Base-by-base conservation (phyloP, 2,888 invertebrate species). In the Chloroclysta siterata region DNA sequence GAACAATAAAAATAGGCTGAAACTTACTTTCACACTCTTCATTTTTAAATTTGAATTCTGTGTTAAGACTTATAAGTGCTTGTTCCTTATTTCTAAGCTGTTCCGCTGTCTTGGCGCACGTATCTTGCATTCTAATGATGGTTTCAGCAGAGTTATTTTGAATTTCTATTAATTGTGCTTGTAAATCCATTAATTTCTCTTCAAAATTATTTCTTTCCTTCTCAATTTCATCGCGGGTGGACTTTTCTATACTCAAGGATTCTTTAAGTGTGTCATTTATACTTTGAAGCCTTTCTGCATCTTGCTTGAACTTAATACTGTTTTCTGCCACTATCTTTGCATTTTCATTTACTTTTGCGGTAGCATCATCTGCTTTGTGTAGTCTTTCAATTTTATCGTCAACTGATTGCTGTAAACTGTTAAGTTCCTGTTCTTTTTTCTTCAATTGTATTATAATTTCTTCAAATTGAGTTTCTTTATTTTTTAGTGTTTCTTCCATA, bases 1-100 rank as follows among this genome's bases (percentile, higher is more conserved):
- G 17, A 44, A 44, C 11, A 17, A 46, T 28, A 14, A 15, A 28
- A 42, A 22, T 44, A 5, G 5, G 5, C 36, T 50, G 7, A 4
- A 13, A 72, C 80, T 75, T 77, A 84, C 85, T 75, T 70, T 80
- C 72, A 55, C 70, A 74, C 47, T 79, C 72, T 10, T 68, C 68
- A 70, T 78, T 73, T 52, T 85, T 62, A 53, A 59, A 65, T 47
- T 74, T 72, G 10, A 78, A 70, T 56, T 76, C 72, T 10, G 70
- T 65, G 28, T 61, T 59, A 28, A 76, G 51, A 33, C 70, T 72
- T n/a, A 66, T 66, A 29, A 82, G 60, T n/a, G 79, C 73, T 17
- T 68, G 56, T 51, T 75, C 69, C 57, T 75, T 75, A 55, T 60
- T 62, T 5, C 60, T 71, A 1, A 77, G 56, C 14, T 60, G 36